Evolutionary conservation across 23 tunicate species (phyloP), one percentile per base, ranked within the genome.

Genomic region (Halocynthia aurantium): DNA sequence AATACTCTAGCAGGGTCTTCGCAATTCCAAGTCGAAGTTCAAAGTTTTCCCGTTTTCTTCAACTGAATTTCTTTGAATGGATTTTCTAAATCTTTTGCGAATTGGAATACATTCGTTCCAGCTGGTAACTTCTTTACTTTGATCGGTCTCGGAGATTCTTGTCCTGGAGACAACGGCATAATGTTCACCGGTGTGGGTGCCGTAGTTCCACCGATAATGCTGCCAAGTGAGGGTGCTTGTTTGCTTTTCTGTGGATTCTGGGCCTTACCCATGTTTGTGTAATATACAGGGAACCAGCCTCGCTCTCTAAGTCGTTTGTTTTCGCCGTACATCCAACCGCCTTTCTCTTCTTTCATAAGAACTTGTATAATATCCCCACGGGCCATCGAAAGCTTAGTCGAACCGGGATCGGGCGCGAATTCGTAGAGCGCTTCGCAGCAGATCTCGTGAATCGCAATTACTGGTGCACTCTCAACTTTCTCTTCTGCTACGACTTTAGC

Each of bases 311-410:
- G 53, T n/a, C 81, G 53, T 12, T 52, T 60, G 56, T 73, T 72
- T 5, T 75, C 70, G n/a, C 85, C 85, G 7, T 81, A 81, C 8
- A 73, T 63, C 85, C 85, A 81, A 10, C 85, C 85, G 19, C 77
- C 85, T 19, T n/a, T n/a, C 10, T 54, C 56, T 54, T 52, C 62
- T 22, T 54, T 54, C 8, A 7, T 12, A 70, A n/a, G n/a, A 9
- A 70, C 55, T 2, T 22, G 13, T 12, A 74, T 74, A 19, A 2
- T 54, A 54, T 74, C 78, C 15, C 78, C 78, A 4, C 62, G 78
- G 31, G 31, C 22, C 55, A 74, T 62, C 21, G 13, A 22, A 22
- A 74, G 56, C 57, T 74, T 74, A 7, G 55, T 74, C 6, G 64
- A 17, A 5, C 56, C 64, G 9, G 78, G 31, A 17, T 74, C 78